Percentiles rank a stretch among this genome's conserved stretches.
Conservation (phyloP, 2,113 vertebrate genomes). For the Apteryx mantelli region DNA sequence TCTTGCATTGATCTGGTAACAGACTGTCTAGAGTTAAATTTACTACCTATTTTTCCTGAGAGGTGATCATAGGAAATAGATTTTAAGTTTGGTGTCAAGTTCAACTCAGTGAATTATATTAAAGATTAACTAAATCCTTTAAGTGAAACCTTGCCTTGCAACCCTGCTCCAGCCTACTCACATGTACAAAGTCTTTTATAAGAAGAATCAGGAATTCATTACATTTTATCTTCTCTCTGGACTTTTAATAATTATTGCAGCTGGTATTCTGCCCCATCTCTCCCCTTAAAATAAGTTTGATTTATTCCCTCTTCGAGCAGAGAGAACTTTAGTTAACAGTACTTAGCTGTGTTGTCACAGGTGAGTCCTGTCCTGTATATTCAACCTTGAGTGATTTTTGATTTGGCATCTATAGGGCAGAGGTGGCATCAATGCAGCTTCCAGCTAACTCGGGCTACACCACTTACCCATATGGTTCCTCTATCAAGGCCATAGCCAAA, state of each 20-base stretch:
- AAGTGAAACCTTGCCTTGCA: background rate
- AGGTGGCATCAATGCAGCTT: background rate
- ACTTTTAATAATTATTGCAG: background rate
- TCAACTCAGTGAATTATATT: background rate
- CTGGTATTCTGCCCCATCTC: background rate
- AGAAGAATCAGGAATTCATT: background rate
- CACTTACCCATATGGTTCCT: background rate
- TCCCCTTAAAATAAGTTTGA: background rate
- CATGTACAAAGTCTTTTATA: background rate
- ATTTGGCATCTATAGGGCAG: background rate
- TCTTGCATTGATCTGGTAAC: background rate
- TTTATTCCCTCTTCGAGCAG: background rate
- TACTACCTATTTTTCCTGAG: background rate
- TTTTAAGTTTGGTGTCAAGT: background rate
- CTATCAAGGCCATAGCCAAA: background rate
- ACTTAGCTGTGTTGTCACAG: background rate
- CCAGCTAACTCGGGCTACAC: background rate
- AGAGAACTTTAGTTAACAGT: background rate
- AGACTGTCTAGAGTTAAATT: background rate
- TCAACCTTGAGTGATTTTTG: background rate
- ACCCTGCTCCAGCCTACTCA: background rate
- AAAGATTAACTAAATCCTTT: background rate
- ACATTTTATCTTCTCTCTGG: background rate
- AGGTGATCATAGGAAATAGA: background rate
- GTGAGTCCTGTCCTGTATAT: background rate